Evolutionary conservation across 2,888 invertebrate genomes (phyloP), one percentile per base, ranked within the genome.

Genomic region (Phyto melanocephala): DNA sequence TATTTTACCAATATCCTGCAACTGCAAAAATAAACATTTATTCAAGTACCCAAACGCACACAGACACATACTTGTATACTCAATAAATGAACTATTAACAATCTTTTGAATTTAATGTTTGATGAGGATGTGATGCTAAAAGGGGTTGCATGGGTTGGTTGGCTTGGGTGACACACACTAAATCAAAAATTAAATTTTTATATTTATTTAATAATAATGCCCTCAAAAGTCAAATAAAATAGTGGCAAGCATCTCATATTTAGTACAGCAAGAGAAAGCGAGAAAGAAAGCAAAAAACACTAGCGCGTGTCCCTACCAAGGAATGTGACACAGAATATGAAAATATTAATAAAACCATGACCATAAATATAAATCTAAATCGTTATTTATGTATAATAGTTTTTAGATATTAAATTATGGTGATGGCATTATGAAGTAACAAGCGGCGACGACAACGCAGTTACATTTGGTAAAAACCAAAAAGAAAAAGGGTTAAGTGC

Each of bases 181-280:
- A 89, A 89, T 89, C 89, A 88, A 88, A 89, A 89, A 88, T 88
- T 88, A 88, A 52, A 86, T 87, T 86, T 88, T 87, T 78, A 62
- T 82, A 82, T 76, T 79, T 79, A 82, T 79, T 75, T 72, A 82
- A 75, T 74, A 62, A 77, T 58, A 71, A 63, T 75, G 63, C 13
- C 15, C 28, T n/a, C 6, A 54, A 68, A 74, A 67, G 72, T 47
- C 45, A 74, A 79, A 78, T 76, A 52, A 5, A 6, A n/a, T n/a
- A 50, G 56, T 17, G 11, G 13, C 13, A 65, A 56, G 35, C 22
- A 20, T 37, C 24, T 24, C 65, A n/a, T n/a, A n/a, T n/a, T 75
- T 24, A 60, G 24, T 7, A 24, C 15, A 60, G 58, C 33, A 71
- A 47, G 40, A 10, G 28, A 35, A 20, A 33, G 45, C 45, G 6